Conservation (phyloP, 2,113 vertebrate species). For the Cathartes aura region DNA sequence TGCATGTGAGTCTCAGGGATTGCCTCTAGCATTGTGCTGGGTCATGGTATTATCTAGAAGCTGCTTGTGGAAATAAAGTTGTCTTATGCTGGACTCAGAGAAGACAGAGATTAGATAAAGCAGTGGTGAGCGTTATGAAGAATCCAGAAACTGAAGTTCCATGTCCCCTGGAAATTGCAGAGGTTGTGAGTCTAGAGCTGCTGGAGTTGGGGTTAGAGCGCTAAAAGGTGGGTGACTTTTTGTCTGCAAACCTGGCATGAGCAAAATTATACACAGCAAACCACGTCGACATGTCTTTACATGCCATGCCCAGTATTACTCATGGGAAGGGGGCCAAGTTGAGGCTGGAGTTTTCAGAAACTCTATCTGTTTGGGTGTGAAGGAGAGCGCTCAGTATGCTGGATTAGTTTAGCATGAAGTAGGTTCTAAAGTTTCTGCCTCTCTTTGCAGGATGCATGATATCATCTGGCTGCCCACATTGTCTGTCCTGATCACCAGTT, state of each 20-base stretch:
- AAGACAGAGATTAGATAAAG: not conserved
- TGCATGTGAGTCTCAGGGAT: not conserved
- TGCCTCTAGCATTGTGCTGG: not conserved
- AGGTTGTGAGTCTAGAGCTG: not conserved
- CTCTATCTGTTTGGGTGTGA: not conserved
- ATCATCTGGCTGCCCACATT: not conserved
- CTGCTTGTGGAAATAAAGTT: not conserved
- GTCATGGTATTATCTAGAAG: not conserved
- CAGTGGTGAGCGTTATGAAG: not conserved
- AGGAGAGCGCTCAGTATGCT: not conserved
- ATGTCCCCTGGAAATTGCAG: not conserved
- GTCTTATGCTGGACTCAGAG: not conserved
- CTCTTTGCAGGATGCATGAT: not conserved
- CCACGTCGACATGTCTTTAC: not conserved
- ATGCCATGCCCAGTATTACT: not conserved
- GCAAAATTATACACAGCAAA: not conserved
- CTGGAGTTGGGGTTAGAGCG: not conserved
- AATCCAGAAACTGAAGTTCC: not conserved
- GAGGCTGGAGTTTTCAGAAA: not conserved
- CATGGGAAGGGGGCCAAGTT: not conserved
- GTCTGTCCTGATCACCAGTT: not conserved
- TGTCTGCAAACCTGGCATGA: not conserved
- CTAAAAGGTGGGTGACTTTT: not conserved
- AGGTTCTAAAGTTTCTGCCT: constrained; percentile 11
- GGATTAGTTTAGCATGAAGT: constrained; percentile 4